Evolutionary conservation across 2,113 vertebrate genomes (phyloP), one percentile per base, ranked within the genome.

Genomic region (Columba livia): DNA sequence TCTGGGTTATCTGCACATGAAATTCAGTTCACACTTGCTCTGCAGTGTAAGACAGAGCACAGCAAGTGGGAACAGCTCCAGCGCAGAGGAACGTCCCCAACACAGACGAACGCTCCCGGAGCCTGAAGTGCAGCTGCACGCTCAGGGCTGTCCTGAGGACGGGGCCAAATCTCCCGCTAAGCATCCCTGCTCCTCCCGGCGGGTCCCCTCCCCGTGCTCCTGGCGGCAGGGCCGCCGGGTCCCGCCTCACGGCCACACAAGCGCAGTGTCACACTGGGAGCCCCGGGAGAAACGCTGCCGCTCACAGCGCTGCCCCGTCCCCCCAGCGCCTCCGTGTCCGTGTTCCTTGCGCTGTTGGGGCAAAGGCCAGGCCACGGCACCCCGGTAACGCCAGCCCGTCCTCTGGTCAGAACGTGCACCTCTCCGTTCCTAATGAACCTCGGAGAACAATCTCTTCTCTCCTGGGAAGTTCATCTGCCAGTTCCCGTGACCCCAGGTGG

Each of bases 11-110:
- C 50, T 61, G 50, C 64, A 60, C 69, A 29, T 23, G 31, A 24
- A 40, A 36, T n/a, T 44, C 26, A 34, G 38, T 31, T 56, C 31
- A 6, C 19, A 36, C 31, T 65, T 53, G n/a, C 38, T 71, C 38
- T 36, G 5, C 70, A 9, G 17, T 7, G n/a, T 8, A 16, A 28
- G 38, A 36, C 44, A 65, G 53, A 19, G 32, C 25, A 48, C 56
- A 60, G 50, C 5, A 4, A 24, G 36, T 3, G 14, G n/a, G 26
- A 38, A 38, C 26, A n/a, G 61, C 50, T 58, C 50, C 36, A 3
- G 9, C 20, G 6, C 50, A 11, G 29, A 13, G 6, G 8, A 17
- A 17, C 1, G 0, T 31, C 31, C 53, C 0, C 0, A 38, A 21
- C 9, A n/a, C 82, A 50, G 34, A 28, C 2, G 25, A 15, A 32